Conservation (phyloP, 2,888 invertebrate species). For the Oligia fasciuncula region DNA sequence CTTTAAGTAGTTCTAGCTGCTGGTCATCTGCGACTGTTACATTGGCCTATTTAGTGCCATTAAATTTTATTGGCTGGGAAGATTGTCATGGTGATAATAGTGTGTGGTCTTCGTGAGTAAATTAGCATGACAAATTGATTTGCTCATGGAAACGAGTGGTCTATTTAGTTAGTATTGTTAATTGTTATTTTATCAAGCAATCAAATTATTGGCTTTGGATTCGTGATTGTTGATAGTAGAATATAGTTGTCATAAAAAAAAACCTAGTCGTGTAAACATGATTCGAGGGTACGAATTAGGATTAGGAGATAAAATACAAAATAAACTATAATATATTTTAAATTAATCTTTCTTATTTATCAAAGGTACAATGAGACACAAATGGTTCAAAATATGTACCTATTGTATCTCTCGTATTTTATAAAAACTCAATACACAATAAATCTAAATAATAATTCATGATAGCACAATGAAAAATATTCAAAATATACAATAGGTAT, state of each 20-base stretch:
- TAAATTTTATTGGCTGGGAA: conserved; percentile 61
- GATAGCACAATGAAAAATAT: conserved; percentile 22
- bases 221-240: conserved; percentile 8
- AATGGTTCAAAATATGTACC: neutral
- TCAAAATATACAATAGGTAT: conserved; percentile 10
- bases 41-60: conserved; percentile 56
- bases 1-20: conserved; percentile 23
- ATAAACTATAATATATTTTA: neutral
- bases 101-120: conserved; percentile 38
- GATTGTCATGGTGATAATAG: conserved; percentile 47
- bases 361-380: neutral
- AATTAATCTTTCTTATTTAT: neutral
- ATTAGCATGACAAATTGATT: conserved; percentile 54
- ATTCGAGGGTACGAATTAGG: neutral
- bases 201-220: conserved; percentile 16
- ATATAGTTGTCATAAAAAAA: neutral
- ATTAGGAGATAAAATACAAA: neutral
- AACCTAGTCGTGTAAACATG: neutral
- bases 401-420: neutral
- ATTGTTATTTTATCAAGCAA: conserved; percentile 41
- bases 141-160: conserved; percentile 5
- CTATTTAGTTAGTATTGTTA: conserved; percentile 38
- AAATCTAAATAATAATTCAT: conserved; percentile 10
- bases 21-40: conserved; percentile 40
- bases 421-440: neutral